Evolutionary conservation across 2,797 vertebrate species (phyloP).

Genomic region (Choloepus didactylus): DNA sequence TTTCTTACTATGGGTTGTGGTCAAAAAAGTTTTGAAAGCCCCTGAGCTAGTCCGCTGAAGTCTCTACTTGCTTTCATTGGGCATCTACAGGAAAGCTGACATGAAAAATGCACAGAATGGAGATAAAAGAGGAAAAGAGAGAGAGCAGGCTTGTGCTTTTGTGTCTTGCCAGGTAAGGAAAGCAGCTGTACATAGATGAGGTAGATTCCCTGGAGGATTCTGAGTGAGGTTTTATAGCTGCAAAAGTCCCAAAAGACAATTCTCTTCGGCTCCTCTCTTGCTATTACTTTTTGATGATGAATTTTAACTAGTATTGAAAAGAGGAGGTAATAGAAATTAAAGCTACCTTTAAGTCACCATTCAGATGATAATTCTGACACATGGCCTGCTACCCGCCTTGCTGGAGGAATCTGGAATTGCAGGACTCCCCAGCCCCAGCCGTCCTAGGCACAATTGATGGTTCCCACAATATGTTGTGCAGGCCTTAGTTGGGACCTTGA

Average conservation of each 20-base stretch:
- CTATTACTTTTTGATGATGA: constrained; percentile 60
- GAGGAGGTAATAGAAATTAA: constrained; percentile 57
- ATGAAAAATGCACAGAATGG: neutral
- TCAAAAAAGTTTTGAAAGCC: neutral
- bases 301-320: constrained; percentile 71
- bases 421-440: neutral
- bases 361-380: constrained; percentile 37
- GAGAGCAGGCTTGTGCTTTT: neutral
- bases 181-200: neutral
- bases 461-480: neutral
- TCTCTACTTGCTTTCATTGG: neutral
- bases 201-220: constrained; percentile 35
- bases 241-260: constrained; percentile 57
- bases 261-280: constrained; percentile 59
- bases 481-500: neutral
- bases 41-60: neutral
- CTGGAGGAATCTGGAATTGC: neutral
- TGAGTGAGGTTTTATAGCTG: neutral
- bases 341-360: constrained; percentile 57
- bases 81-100: neutral
- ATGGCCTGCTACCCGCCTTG: neutral
- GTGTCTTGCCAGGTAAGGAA: neutral
- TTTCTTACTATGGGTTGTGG: neutral
- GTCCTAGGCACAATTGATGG: neutral
- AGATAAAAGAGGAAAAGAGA: neutral